Percentiles rank a stretch among this genome's conserved stretches.
These are phyloP conservation scores for Dasyurus viverrinus DNA, from an alignment of 2,113 vertebrate genomes.

Conservation along the genomic window DNA sequence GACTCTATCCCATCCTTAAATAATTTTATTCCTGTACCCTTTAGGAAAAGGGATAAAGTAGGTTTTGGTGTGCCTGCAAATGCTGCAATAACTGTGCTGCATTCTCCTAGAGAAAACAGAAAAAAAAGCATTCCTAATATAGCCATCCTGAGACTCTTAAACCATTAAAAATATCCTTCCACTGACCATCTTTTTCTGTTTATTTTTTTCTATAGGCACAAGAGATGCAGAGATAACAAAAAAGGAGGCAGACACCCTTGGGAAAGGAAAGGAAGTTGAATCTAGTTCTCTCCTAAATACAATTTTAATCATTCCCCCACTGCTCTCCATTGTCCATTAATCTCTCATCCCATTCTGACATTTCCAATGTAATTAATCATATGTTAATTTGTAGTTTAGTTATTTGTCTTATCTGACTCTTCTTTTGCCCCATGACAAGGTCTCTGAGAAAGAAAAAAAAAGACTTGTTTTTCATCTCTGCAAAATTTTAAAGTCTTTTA, in stretches of 20 bases:
- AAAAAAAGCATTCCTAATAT: background rate
- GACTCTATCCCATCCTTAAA: background rate
- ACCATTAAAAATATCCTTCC: background rate
- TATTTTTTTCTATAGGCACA: background rate
- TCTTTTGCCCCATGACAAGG: background rate
- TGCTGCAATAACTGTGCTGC: background rate
- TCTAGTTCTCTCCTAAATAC: background rate
- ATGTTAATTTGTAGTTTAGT: background rate
- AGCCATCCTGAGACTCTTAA: background rate
- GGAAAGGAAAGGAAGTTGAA: background rate
- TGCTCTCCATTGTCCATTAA: background rate
- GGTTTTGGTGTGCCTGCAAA: background rate
- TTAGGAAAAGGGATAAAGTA: background rate
- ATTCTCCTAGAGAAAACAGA: background rate
- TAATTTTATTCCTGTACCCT: background rate
- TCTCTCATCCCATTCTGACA: background rate
- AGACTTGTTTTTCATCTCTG: background rate
- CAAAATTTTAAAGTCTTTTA: background rate
- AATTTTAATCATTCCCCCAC: background rate
- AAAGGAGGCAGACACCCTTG: background rate
- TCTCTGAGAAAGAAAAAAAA: background rate
- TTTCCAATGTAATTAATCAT: background rate
- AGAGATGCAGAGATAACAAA: background rate
- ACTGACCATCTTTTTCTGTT: background rate
- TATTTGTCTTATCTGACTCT: background rate